Percentiles rank a stretch among this genome's conserved stretches.
Evolutionary conservation across 2,113 vertebrate genomes (phyloP).

Genomic region (Toxotes jaculatrix): DNA sequence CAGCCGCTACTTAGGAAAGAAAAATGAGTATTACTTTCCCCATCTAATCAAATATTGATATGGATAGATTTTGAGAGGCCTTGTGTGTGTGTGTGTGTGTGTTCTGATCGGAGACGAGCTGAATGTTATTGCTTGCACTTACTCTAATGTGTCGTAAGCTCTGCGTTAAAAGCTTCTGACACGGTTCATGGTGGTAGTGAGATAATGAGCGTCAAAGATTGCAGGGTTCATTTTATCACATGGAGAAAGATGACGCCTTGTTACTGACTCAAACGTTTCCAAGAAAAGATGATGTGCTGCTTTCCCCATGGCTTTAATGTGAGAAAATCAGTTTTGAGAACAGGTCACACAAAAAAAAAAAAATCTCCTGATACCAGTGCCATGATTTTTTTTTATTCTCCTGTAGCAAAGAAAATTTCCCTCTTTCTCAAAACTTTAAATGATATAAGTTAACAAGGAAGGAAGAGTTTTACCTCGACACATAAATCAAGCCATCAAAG

Average conservation of each 20-base stretch:
- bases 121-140: constrained; percentile 41
- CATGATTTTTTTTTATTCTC: not conserved
- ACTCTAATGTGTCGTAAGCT: constrained; percentile 50
- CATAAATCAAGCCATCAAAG: not conserved
- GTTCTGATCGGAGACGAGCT: constrained; percentile 15
- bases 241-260: not conserved
- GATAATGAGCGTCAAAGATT: constrained; percentile 32
- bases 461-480: not conserved
- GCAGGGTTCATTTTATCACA: not conserved
- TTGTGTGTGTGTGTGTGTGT: constrained; percentile 48
- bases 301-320: not conserved
- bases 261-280: constrained; percentile 10
- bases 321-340: not conserved
- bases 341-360: not conserved
- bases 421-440: not conserved
- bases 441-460: not conserved
- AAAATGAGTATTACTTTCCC: constrained; percentile 38
- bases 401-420: not conserved
- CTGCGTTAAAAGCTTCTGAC: constrained; percentile 35
- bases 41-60: constrained; percentile 66
- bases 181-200: not conserved
- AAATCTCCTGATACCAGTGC: not conserved
- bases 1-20: constrained; percentile 38
- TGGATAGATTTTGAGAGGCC: constrained; percentile 25
- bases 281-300: not conserved